These are phyloP conservation scores for Phoxinus phoxinus DNA, from an alignment of 2,113 vertebrate genomes.

Conservation along the genomic window DNA sequence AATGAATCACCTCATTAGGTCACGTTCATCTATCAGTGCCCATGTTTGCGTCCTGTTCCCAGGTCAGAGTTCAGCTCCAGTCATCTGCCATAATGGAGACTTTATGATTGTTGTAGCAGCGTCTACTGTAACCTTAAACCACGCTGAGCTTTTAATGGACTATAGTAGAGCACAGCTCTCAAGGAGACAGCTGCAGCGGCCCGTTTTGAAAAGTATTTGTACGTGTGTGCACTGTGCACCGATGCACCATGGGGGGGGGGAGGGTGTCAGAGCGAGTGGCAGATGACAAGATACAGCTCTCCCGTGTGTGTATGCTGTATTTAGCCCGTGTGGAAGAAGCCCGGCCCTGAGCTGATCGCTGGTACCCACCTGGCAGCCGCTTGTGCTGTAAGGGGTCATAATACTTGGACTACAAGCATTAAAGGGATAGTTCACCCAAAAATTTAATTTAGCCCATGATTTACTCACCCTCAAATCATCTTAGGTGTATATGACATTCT, in stretches of 20 bases:
- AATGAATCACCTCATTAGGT: neutral
- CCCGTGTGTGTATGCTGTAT: conserved; percentile 70
- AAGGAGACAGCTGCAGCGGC: conserved; percentile 75
- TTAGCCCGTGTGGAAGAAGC: conserved; percentile 72
- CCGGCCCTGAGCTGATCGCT: conserved; percentile 55
- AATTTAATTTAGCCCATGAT: no score
- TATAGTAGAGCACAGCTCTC: conserved; percentile 66
- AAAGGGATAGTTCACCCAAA: neutral
- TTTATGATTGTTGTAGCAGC: conserved; percentile 37
- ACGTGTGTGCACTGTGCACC: conserved; percentile 5
- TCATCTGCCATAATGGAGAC: conserved; percentile 19
- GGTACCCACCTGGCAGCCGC: conserved; percentile 44
- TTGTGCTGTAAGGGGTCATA: neutral
- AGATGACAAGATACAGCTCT: conserved; percentile 70
- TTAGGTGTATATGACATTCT: no score
- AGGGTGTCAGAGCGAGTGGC: neutral
- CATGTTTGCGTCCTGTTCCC: neutral
- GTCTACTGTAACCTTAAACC: conserved; percentile 56
- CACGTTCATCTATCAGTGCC: conserved; percentile 7
- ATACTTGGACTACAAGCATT: neutral
- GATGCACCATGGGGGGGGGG: conserved; percentile 28
- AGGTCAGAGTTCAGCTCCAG: conserved; percentile 19
- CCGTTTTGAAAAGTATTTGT: conserved; percentile 63
- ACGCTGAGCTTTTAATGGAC: conserved; percentile 65
- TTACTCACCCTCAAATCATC: no score